Conservation (phyloP, 2,113 vertebrate species). For the Campylorhamphus procurvoides region DNA sequence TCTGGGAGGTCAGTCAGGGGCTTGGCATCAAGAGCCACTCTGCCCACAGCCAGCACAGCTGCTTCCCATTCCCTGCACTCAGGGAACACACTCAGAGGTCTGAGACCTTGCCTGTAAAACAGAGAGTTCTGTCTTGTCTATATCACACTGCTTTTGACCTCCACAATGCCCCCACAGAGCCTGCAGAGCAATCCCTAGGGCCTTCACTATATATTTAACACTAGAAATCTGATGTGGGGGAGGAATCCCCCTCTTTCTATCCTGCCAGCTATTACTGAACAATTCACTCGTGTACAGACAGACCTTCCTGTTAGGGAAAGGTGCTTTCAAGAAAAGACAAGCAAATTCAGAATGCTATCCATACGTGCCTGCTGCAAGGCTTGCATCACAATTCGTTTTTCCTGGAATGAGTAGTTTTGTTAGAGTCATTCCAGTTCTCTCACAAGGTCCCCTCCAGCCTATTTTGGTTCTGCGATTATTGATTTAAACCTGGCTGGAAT, state of each 20-base stretch:
- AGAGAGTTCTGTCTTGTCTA: background rate
- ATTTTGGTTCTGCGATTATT: slow-evolving; percentile 10
- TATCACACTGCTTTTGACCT: background rate
- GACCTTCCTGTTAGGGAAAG: background rate
- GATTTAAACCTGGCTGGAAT: slow-evolving; percentile 32
- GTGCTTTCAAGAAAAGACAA: background rate
- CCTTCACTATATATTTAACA: background rate
- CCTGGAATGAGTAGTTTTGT: background rate
- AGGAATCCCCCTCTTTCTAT: background rate
- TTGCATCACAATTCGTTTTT: background rate
- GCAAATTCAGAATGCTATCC: background rate
- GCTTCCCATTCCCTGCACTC: background rate
- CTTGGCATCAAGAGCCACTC: background rate
- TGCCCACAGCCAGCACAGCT: background rate
- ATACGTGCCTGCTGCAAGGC: background rate
- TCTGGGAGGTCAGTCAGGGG: background rate
- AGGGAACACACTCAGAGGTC: background rate
- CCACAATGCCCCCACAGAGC: background rate
- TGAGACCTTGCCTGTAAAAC: background rate
- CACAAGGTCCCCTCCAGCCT: slow-evolving; percentile 1
- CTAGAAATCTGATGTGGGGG: rapidly evolving
- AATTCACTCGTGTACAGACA: background rate
- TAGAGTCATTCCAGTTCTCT: background rate
- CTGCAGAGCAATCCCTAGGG: background rate
- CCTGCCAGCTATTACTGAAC: background rate